Conservation (phyloP, 2,888 invertebrate genomes). For the Clostera curtula region DNA sequence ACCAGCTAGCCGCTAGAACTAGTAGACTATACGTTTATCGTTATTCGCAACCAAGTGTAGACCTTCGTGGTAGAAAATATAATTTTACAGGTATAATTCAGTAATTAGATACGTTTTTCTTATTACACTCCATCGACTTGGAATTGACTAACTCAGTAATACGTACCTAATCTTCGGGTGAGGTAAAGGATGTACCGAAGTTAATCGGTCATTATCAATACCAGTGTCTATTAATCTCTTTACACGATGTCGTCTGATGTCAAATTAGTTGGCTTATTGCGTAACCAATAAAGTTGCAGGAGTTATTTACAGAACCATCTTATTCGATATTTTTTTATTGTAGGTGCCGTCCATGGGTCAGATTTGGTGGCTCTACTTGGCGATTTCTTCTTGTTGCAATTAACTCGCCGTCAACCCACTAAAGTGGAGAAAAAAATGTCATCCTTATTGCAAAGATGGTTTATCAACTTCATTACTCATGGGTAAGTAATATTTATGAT, state of each 20-base stretch:
- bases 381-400: conserved; percentile 78
- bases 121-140: no score
- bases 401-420: conserved; percentile 77
- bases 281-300: no score
- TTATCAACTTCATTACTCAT: conserved; percentile 65
- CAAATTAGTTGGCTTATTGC: no score
- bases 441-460: conserved; percentile 37
- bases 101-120: no score
- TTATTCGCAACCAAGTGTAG: conserved; percentile 63
- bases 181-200: no score
- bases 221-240: no score
- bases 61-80: conserved; percentile 50
- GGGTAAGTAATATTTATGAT: conserved; percentile 40
- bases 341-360: conserved; percentile 79
- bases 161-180: no score
- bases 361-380: conserved; percentile 80
- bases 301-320: no score
- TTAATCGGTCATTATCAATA: no score
- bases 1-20: conserved; percentile 63
- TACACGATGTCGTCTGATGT: no score
- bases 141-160: no score
- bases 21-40: conserved; percentile 73
- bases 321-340: no score
- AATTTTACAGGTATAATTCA: conserved; percentile 71
- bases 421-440: conserved; percentile 74